Percentiles rank a stretch among this genome's conserved stretches.
Conservation (phyloP, 2,113 vertebrate species). For the Menidia beryllina region DNA sequence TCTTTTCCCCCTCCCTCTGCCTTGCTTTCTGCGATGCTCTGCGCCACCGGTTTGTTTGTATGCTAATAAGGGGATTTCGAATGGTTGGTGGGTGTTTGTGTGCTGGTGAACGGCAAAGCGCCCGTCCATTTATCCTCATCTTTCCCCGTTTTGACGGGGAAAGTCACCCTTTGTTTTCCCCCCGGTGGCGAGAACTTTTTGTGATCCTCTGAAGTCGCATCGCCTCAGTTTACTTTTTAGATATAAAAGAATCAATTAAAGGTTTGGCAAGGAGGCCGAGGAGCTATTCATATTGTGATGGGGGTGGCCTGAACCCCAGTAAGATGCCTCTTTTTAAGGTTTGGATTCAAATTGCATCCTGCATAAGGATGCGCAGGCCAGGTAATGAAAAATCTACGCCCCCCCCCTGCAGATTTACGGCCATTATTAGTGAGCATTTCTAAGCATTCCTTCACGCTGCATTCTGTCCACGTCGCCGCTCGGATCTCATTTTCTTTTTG, state of each 20-base stretch:
- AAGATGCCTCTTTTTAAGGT: constrained; percentile 36
- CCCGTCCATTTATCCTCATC: too few species aligned
- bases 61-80: constrained; percentile 59
- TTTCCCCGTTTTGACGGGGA: constrained; percentile 39
- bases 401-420: constrained; percentile 49
- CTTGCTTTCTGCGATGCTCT: constrained; percentile 49
- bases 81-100: not conserved
- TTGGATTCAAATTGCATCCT: constrained; percentile 51
- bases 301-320: constrained; percentile 41
- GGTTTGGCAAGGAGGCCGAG: constrained; percentile 33
- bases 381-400: constrained; percentile 62
- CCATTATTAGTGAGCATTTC: constrained; percentile 42
- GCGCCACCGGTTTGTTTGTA: constrained; percentile 48
- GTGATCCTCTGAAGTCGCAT: constrained; percentile 34
- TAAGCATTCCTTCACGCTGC: constrained; percentile 18
- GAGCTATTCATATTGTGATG: constrained; percentile 36
- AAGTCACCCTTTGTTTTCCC: constrained; percentile 4
- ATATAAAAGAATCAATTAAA: constrained; percentile 35
- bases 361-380: constrained; percentile 29
- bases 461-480: constrained; percentile 48
- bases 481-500: constrained; percentile 48
- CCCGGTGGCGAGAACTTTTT: constrained; percentile 23
- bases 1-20: constrained; percentile 26
- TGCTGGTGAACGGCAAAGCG: constrained; percentile 29
- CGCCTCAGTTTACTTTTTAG: constrained; percentile 6